Percentiles rank a stretch among this genome's conserved stretches.
Conservation (phyloP, 37 sponge, comb jelly and placozoan species). For the Aplysina aerophoba region DNA sequence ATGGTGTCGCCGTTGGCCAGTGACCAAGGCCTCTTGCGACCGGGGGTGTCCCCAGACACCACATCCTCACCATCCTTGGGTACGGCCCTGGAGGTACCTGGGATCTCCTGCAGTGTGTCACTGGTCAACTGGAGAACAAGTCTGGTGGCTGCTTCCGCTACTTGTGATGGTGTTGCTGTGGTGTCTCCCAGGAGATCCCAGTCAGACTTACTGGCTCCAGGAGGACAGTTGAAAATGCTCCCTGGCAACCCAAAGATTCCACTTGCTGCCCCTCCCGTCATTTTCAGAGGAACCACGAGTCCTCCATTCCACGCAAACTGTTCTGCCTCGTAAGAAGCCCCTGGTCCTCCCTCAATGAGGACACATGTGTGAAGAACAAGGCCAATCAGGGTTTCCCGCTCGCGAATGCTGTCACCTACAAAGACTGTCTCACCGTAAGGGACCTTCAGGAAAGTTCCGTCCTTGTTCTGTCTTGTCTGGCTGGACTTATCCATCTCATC, state of each 20-base stretch:
- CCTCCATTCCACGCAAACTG: slow-evolving; percentile 86
- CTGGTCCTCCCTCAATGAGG: slow-evolving; percentile 86
- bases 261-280: slow-evolving; percentile 88
- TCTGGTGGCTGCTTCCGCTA: slow-evolving; percentile 55
- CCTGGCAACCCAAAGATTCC: slow-evolving; percentile 71
- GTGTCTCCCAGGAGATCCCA: slow-evolving; percentile 67
- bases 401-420: slow-evolving; percentile 71
- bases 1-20: neutral
- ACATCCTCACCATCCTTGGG: neutral
- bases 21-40: slow-evolving; percentile 21
- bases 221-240: slow-evolving; percentile 56
- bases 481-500: slow-evolving; percentile 72
- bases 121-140: slow-evolving; percentile 36
- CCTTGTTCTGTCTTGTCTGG: slow-evolving; percentile 73
- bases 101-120: neutral
- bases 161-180: slow-evolving; percentile 39
- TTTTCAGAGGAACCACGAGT: slow-evolving; percentile 67
- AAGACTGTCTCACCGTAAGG: slow-evolving; percentile 83
- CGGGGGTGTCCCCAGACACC: neutral
- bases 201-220: slow-evolving; percentile 56
- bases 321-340: slow-evolving; percentile 89
- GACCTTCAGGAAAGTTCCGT: slow-evolving; percentile 63
- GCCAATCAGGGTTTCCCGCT: slow-evolving; percentile 74
- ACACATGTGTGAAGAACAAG: slow-evolving; percentile 59
- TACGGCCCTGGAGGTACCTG: neutral